phyloP scores from a whole-genome alignment of 2,797 vertebrate genomes.

The Melanotaenia maccullochi region DNA sequence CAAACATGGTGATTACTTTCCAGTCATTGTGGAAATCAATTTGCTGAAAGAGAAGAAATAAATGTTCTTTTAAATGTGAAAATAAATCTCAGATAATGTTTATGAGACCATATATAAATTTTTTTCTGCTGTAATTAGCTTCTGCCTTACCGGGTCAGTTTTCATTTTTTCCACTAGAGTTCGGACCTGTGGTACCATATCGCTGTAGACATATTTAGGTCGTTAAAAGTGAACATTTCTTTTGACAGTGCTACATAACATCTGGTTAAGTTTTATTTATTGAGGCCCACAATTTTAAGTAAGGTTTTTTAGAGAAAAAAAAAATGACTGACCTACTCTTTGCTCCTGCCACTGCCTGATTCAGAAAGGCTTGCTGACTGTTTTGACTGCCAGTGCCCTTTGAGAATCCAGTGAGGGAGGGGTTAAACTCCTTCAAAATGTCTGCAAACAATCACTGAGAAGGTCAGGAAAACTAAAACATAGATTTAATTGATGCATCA shows the following conservation, averaged over 20 bases:
- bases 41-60: conserved; percentile 75
- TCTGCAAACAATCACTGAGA: conserved; percentile 79
- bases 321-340: conserved; percentile 82
- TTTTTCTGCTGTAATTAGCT: background rate
- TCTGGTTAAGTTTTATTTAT: background rate
- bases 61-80: background rate
- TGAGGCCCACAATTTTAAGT: background rate
- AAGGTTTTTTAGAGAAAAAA: background rate
- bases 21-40: conserved; percentile 89
- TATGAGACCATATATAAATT: background rate
- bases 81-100: conserved; percentile 7
- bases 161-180: conserved; percentile 87
- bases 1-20: conserved; percentile 93
- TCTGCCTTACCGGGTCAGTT: conserved; percentile 79
- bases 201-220: conserved; percentile 70
- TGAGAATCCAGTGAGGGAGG: conserved; percentile 83
- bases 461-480: background rate
- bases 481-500: background rate
- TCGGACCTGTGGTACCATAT: conserved; percentile 84
- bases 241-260: background rate
- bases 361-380: conserved; percentile 81
- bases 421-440: conserved; percentile 88
- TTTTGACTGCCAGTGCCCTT: conserved; percentile 68
- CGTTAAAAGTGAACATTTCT: background rate
- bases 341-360: conserved; percentile 90